phyloP scores from a whole-genome alignment of 2,113 vertebrate genomes.

The Ptilonorhynchus violaceus region DNA sequence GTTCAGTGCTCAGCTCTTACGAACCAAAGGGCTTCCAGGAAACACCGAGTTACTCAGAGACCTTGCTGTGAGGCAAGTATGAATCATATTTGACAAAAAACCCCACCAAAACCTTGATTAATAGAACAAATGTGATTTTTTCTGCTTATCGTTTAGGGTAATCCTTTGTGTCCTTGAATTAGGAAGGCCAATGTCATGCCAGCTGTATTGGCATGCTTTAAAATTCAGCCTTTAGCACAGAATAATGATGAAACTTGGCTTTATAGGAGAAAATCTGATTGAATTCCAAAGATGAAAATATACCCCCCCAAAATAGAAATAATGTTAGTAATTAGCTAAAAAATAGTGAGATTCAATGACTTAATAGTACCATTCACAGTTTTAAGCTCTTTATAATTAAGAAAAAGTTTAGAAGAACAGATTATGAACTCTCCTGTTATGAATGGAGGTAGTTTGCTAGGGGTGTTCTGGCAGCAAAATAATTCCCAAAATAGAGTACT shows the following conservation, averaged over 20 bases:
- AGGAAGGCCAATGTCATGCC: slow-evolving; percentile 54
- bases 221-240: slow-evolving; percentile 40
- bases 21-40: not conserved
- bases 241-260: slow-evolving; percentile 55
- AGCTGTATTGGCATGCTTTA: slow-evolving; percentile 50
- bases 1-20: not conserved
- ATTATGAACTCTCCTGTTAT: slow-evolving; percentile 26
- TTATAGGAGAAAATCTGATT: slow-evolving; percentile 26
- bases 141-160: not conserved
- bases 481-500: slow-evolving; percentile 50
- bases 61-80: not conserved
- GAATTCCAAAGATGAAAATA: slow-evolving; percentile 52
- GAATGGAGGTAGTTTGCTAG: slow-evolving; percentile 60
- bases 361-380: slow-evolving; percentile 57
- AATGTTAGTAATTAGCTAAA: slow-evolving; percentile 62
- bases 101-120: not conserved
- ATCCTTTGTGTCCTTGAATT: slow-evolving; percentile 52
- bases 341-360: slow-evolving; percentile 34
- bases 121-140: not conserved
- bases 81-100: not conserved
- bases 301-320: slow-evolving; percentile 51
- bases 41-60: not conserved
- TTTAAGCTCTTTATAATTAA: slow-evolving; percentile 53
- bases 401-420: slow-evolving; percentile 54
- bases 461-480: slow-evolving; percentile 47